phyloP scores from a whole-genome alignment of 2,797 vertebrate genomes.

The Mormyrus proboscirostris region DNA sequence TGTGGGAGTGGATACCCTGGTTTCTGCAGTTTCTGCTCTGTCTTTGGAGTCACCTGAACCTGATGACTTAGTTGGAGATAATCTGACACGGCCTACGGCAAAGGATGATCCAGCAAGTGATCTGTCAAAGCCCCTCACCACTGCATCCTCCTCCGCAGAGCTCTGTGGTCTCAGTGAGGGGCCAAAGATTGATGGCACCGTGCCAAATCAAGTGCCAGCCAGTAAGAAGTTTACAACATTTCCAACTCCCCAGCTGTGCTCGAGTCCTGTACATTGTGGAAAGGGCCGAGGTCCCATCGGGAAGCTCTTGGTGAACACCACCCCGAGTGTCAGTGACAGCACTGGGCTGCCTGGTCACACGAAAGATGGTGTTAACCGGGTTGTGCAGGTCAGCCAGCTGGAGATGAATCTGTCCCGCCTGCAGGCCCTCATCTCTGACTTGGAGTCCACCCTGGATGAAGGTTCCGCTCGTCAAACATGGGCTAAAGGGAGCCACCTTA shows the following conservation, averaged over 20 bases:
- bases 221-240: conserved; percentile 40
- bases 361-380: not conserved
- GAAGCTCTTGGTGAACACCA: conserved; percentile 19
- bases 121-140: conserved; percentile 20
- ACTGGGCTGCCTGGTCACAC: not conserved
- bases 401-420: conserved; percentile 56
- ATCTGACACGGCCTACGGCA: conserved; percentile 1
- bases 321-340: conserved; percentile 25
- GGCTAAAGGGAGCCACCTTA: not conserved
- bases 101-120: not conserved
- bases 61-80: not conserved
- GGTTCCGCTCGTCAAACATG: conserved; percentile 22
- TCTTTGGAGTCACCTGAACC: not conserved
- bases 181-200: conserved; percentile 2
- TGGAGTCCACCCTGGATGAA: conserved; percentile 53
- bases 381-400: conserved; percentile 53
- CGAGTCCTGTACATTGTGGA: conserved; percentile 52
- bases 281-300: conserved; percentile 28
- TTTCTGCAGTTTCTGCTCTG: not conserved
- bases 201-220: conserved; percentile 10
- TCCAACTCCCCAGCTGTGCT: conserved; percentile 49
- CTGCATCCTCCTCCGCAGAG: conserved; percentile 18
- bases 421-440: conserved; percentile 57
- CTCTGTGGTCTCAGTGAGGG: conserved; percentile 27
- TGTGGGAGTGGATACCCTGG: no score